Percentiles rank a stretch among this genome's conserved stretches.
phyloP scores from a whole-genome alignment of 2,113 vertebrate species.

The Oncorhynchus mykiss region DNA sequence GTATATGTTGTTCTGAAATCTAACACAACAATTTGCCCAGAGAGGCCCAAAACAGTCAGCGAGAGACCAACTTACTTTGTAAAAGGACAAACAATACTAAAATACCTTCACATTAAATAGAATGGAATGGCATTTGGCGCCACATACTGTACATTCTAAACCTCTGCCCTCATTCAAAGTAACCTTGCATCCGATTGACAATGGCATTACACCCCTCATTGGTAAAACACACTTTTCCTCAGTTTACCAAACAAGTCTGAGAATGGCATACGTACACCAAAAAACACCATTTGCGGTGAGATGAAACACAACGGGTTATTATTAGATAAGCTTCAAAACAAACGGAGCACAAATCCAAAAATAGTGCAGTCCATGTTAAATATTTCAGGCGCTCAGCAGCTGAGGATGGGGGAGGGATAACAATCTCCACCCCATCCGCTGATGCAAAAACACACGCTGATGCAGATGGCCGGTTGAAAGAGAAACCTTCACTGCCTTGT shows the following conservation, averaged over 20 bases:
- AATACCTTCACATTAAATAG: slow-evolving; percentile 1
- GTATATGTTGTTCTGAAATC: no score
- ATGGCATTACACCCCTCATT: not conserved
- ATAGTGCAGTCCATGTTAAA: slow-evolving; percentile 71
- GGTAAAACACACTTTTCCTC: not conserved
- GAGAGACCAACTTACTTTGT: not conserved
- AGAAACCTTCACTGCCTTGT: slow-evolving; percentile 45
- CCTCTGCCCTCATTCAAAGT: not conserved
- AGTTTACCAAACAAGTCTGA: not conserved
- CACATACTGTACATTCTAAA: slow-evolving; percentile 11
- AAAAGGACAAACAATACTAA: slow-evolving; percentile 1
- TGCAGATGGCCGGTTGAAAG: slow-evolving; percentile 61
- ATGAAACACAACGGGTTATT: slow-evolving; percentile 34
- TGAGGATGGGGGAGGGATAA: slow-evolving; percentile 54
- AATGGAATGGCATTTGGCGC: not conserved
- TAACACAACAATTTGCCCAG: not conserved
- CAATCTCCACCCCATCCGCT: slow-evolving; percentile 48
- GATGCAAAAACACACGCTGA: slow-evolving; percentile 43
- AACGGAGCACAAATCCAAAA: slow-evolving; percentile 70
- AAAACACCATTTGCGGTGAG: slow-evolving; percentile 15
- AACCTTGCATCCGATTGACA: slow-evolving; percentile 14
- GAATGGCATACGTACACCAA: not conserved
- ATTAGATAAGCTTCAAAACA: slow-evolving; percentile 69
- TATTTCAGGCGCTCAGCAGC: slow-evolving; percentile 70
- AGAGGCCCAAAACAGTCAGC: not conserved